phyloP scores from a whole-genome alignment of 2,797 vertebrate genomes.

The Pachyuromys duprasi region DNA sequence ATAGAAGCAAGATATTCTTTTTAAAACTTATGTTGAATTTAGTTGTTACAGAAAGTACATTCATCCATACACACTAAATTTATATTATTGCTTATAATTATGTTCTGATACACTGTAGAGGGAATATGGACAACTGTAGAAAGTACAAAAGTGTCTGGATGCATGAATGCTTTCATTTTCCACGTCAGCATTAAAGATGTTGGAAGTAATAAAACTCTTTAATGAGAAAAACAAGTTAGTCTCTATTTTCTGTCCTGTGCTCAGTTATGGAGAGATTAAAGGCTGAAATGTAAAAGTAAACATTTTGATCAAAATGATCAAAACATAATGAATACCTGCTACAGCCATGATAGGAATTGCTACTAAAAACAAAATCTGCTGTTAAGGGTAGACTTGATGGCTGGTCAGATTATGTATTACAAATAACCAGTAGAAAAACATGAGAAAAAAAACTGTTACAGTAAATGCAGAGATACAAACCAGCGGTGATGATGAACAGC shows the following conservation, averaged over 20 bases:
- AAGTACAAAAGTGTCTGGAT: neutral
- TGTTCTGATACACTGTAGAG: neutral
- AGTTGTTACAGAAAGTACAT: neutral
- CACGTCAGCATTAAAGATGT: neutral
- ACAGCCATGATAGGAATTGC: fast-evolving
- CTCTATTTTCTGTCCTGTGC: neutral
- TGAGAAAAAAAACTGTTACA: neutral
- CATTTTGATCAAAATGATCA: neutral
- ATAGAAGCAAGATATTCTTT: neutral
- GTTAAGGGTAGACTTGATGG: neutral
- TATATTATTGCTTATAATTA: neutral
- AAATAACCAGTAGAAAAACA: neutral
- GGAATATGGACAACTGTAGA: neutral
- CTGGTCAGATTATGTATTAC: neutral
- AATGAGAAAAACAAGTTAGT: neutral
- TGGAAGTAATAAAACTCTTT: neutral
- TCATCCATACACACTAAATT: neutral
- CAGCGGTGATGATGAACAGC: too few relatives aligned
- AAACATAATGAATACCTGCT: neutral
- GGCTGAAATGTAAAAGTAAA: neutral
- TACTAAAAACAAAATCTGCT: neutral
- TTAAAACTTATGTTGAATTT: neutral
- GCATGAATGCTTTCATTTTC: neutral
- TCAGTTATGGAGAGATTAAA: neutral
- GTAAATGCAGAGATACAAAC: neutral